phyloP scores from a whole-genome alignment of 2,888 invertebrate species.

The Ochropleura plecta region DNA sequence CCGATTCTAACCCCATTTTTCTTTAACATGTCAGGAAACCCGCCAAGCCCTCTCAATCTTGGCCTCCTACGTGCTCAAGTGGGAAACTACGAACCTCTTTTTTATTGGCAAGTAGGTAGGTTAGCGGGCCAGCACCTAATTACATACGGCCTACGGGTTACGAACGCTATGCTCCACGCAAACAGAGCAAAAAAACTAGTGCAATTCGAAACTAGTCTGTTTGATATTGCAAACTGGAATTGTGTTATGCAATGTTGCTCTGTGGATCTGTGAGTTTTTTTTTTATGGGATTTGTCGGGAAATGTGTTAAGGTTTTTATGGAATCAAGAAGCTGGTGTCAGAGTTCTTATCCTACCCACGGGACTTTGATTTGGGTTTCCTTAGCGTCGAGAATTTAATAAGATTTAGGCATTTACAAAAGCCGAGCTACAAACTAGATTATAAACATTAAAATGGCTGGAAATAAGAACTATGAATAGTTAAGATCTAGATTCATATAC shows the following conservation, averaged over 20 bases:
- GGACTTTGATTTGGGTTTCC: too few species aligned
- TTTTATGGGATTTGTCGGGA: neutral
- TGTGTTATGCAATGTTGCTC: neutral
- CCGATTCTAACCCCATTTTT: conserved; percentile 3
- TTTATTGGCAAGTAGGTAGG: conserved; percentile 65
- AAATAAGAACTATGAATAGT: neutral
- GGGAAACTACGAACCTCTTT: conserved; percentile 39
- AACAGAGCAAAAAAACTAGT: conserved; percentile 46
- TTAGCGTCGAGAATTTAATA: too few species aligned
- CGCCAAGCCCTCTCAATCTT: conserved; percentile 45
- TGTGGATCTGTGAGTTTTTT: conserved; percentile 8
- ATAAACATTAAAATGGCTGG: neutral
- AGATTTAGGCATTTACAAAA: neutral
- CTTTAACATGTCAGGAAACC: conserved; percentile 29
- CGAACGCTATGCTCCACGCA: conserved; percentile 35
- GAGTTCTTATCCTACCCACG: too few species aligned
- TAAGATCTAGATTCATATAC: neutral
- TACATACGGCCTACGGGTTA: conserved; percentile 38
- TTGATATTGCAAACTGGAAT: conserved; percentile 11
- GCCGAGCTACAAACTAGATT: neutral
- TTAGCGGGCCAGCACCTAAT: conserved; percentile 62
- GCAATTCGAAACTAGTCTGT: conserved; percentile 14
- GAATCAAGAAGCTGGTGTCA: neutral
- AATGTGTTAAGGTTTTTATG: neutral
- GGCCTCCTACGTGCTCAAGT: conserved; percentile 65